These are phyloP conservation scores for Protobothrops flavoviridis DNA, from an alignment of 2,113 vertebrate genomes.

Conservation along the genomic window DNA sequence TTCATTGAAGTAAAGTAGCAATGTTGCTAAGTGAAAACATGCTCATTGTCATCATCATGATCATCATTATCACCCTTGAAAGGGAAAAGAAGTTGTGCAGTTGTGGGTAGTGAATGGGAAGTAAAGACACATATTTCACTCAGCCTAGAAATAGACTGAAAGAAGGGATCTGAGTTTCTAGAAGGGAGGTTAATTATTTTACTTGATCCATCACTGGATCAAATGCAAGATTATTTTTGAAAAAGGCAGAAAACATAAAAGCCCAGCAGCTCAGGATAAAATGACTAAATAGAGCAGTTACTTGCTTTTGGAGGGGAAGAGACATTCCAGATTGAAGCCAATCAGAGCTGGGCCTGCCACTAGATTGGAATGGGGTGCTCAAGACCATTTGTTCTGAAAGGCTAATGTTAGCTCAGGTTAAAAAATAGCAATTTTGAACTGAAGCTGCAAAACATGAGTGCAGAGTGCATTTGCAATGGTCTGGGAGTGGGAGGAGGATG, in stretches of 20 bases:
- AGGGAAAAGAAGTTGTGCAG: not conserved
- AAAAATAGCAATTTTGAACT: not conserved
- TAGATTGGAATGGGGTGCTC: not conserved
- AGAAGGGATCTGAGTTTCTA: not conserved
- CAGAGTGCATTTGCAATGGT: not conserved
- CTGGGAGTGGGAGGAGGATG: not conserved
- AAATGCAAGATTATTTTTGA: not conserved
- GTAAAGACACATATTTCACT: too few species aligned
- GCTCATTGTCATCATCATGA: not conserved
- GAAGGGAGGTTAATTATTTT: not conserved
- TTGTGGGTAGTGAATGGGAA: not conserved
- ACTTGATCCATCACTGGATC: not conserved
- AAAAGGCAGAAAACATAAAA: not conserved
- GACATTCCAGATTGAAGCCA: not conserved
- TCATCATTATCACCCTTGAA: not conserved
- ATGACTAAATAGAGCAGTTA: not conserved
- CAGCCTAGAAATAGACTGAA: not conserved
- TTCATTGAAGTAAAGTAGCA: not conserved
- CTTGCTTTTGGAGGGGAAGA: not conserved
- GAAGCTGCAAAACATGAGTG: not conserved
- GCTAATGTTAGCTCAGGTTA: not conserved
- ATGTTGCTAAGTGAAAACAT: not conserved
- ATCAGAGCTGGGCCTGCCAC: not conserved
- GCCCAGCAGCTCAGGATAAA: not conserved
- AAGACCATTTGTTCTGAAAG: not conserved